Evolutionary conservation across 2,797 vertebrate species (phyloP).

Genomic region (Myotis daubentonii): DNA sequence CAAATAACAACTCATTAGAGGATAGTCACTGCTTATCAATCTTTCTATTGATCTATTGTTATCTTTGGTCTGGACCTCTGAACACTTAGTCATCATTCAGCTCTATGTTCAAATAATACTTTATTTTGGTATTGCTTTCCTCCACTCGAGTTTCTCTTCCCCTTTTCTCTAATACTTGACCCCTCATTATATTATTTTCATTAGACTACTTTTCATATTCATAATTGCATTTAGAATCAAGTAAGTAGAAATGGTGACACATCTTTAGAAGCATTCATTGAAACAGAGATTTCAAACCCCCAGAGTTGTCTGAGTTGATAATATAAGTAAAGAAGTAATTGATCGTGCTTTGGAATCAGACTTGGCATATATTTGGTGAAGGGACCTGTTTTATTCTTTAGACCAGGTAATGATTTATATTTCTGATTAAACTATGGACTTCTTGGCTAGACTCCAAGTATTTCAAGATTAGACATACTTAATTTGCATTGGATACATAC

Average conservation of each 20-base stretch:
- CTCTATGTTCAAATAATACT: not conserved
- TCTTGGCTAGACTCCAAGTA: not conserved
- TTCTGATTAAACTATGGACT: not conserved
- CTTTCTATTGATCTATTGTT: not conserved
- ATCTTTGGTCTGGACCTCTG: not conserved
- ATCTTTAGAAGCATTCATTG: not conserved
- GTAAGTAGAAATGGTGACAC: not conserved
- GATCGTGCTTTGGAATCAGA: conserved; percentile 9
- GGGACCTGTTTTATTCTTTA: not conserved
- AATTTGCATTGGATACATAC: not conserved
- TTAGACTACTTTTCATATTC: not conserved
- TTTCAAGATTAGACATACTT: not conserved
- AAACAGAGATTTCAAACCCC: not conserved
- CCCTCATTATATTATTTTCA: not conserved
- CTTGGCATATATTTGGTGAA: not conserved
- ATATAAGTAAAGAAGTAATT: not conserved
- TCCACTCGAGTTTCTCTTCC: not conserved
- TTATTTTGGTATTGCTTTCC: not conserved
- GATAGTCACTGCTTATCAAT: not conserved
- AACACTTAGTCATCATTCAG: not conserved
- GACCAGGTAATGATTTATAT: not conserved
- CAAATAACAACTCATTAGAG: not conserved
- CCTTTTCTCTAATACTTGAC: not conserved
- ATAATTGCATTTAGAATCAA: not conserved
- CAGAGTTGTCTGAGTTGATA: not conserved